Percentiles rank a stretch among this genome's conserved stretches.
Conservation (phyloP, 2,888 invertebrate species). For the Alentia gelatinosa region DNA sequence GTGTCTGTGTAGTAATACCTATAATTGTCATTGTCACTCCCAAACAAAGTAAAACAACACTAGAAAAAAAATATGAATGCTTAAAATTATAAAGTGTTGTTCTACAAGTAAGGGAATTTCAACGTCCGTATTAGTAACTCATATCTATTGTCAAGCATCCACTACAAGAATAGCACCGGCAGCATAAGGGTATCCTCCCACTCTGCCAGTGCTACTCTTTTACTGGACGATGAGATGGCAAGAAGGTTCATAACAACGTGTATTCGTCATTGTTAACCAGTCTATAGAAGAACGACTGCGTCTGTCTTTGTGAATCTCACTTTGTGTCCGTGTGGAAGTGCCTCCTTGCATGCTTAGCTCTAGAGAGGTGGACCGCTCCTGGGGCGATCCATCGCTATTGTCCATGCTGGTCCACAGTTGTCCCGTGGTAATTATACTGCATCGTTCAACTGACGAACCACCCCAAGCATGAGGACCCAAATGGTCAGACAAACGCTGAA, state of each 20-base stretch:
- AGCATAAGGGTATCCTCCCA: background rate
- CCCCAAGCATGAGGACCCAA: background rate
- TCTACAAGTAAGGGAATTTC: background rate
- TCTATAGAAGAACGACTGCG: constrained; percentile 6
- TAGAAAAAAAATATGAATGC: background rate
- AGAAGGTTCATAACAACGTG: background rate
- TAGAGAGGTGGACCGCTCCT: background rate
- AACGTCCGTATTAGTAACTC: background rate
- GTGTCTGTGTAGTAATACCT: background rate
- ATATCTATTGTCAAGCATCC: background rate
- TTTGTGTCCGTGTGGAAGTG: background rate
- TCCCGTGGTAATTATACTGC: background rate
- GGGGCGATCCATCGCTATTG: background rate
- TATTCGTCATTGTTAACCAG: background rate
- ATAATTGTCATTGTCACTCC: background rate
- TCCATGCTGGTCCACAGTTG: background rate
- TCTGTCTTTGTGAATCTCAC: background rate
- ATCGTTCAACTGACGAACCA: background rate
- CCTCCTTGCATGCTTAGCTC: background rate
- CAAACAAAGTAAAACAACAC: background rate
- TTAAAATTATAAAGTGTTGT: background rate
- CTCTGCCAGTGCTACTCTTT: background rate
- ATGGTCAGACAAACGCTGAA: background rate
- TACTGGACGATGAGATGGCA: background rate
- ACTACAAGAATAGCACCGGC: background rate